Percentiles rank a stretch among this genome's conserved stretches.
Evolutionary conservation across 1,140 invertebrate species (phyloP).

Genomic region (Chelonus insularis): DNA sequence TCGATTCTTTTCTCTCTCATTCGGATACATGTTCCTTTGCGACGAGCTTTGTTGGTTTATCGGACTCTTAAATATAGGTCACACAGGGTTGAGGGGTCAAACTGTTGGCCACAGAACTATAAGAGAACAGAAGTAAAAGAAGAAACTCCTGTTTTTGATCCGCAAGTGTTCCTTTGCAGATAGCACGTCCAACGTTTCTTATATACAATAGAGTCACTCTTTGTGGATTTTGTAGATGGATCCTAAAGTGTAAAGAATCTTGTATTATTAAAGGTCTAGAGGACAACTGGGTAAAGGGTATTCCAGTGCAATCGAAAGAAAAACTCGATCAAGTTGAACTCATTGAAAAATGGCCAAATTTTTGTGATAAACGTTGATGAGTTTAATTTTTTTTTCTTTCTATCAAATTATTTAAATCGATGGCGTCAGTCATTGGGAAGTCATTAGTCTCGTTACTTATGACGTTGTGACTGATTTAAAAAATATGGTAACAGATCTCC

Average conservation of each 20-base stretch:
- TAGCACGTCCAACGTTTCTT: slow-evolving; percentile 12
- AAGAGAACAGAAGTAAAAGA: slow-evolving; percentile 24
- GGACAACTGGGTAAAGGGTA: too few relatives aligned
- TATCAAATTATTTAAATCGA: neutral
- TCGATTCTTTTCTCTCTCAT: neutral
- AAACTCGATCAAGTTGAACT: too few relatives aligned
- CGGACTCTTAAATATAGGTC: slow-evolving; percentile 12
- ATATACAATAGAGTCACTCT: slow-evolving; percentile 10
- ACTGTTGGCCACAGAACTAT: slow-evolving; percentile 7
- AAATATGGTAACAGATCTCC: slow-evolving; percentile 25
- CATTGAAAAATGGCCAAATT: neutral
- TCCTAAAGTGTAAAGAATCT: slow-evolving; percentile 18
- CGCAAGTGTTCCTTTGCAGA: slow-evolving; percentile 32
- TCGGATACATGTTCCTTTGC: slow-evolving; percentile 24
- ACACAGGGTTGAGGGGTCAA: slow-evolving; percentile 3
- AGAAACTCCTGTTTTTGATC: slow-evolving; percentile 25
- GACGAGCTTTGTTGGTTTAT: slow-evolving; percentile 39
- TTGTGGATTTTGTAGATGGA: neutral
- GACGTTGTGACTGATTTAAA: slow-evolving; percentile 24
- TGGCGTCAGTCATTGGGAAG: slow-evolving; percentile 31
- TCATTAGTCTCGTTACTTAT: slow-evolving; percentile 34
- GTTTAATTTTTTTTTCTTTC: slow-evolving; percentile 5
- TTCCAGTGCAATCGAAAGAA: too few relatives aligned
- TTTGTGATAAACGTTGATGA: neutral
- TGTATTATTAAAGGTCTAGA: neutral